Conservation (phyloP, 2,797 vertebrate species). For the Macropus fuliginosus region DNA sequence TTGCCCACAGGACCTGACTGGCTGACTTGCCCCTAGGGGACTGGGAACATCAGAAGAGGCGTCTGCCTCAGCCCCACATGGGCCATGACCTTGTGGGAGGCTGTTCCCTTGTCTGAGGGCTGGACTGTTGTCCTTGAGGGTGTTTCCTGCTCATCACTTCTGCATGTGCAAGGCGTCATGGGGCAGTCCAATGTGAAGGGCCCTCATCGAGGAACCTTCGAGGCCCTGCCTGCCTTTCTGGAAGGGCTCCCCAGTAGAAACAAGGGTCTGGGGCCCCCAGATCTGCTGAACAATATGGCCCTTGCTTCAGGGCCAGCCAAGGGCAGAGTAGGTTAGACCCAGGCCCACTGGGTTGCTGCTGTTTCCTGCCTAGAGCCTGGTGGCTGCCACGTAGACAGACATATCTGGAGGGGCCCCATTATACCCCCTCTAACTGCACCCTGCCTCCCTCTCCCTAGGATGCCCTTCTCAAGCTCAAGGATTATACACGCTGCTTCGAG, state of each 20-base stretch:
- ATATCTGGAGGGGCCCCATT: no score
- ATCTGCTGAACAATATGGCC: neutral
- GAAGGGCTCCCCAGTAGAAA: neutral
- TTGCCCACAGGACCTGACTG: no score
- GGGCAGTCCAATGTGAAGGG: neutral
- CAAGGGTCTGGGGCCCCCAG: neutral
- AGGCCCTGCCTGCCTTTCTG: neutral
- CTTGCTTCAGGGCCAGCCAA: no score
- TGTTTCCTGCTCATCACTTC: neutral
- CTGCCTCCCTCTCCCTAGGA: constrained; percentile 84
- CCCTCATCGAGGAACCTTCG: neutral
- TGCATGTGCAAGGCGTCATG: no score
- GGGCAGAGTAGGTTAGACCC: no score
- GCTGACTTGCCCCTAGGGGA: no score
- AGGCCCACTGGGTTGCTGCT: no score
- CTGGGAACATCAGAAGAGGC: neutral
- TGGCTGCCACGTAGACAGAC: no score
- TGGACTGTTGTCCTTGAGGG: neutral
- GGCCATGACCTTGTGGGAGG: neutral
- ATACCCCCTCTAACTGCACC: neutral
- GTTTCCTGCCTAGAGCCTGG: no score
- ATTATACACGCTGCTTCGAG: constrained; percentile 93
- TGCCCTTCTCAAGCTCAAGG: constrained; percentile 91
- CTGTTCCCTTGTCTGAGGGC: neutral
- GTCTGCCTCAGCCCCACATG: neutral